Base-by-base conservation (phyloP, 1,140 invertebrate genomes). In the Trichonephila clavata region DNA sequence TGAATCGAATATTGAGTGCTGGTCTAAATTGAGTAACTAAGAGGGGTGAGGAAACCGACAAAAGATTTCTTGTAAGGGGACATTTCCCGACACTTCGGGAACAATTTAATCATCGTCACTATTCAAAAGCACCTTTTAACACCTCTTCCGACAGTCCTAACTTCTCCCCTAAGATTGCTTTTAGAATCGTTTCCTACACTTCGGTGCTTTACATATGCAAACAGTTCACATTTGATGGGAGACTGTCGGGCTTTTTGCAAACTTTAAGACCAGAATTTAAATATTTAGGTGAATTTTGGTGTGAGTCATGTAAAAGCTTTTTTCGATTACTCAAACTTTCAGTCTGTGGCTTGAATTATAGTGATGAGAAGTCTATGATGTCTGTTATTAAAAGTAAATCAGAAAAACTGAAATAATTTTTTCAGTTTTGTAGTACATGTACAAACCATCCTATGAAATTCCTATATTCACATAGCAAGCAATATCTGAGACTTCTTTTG, bases 91-190 rank as follows among this genome's bases (percentile, higher is more conserved):
- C 24, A 27, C 32, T 63, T 57, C 24, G 27, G 81, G 81, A 83
- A 59, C 59, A 87, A 87, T 87, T 63, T 87, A 87, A 87, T 87
- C 86, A 87, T 87, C 61, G 83, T 87, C 86, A 63, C 60, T 60
- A 63, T 87, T 63, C 59, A 87, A 39, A 87, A 63, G 60, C 27
- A 63, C 59, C 60, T 60, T 63, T 87, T 87, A 87, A 65, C 86
- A 63, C 60, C 32, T 24, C 16, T 24, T 32, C 1, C 86, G 60
- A 87, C 86, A 65, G 20, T 24, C 63, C 24, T 32, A 63, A 87
- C 59, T 21, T 20, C 50, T 87, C 61, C 59, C 59, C 60, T 8
- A 20, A 39, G 86, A 63, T 63, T 21, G 86, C 86, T 63, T 87
- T 87, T 84, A 59, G 86, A 87, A 32, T 87, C 60, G 59, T 6